Conservation (phyloP, 2,888 invertebrate species). For the Hermaeophaga mercurialis region DNA sequence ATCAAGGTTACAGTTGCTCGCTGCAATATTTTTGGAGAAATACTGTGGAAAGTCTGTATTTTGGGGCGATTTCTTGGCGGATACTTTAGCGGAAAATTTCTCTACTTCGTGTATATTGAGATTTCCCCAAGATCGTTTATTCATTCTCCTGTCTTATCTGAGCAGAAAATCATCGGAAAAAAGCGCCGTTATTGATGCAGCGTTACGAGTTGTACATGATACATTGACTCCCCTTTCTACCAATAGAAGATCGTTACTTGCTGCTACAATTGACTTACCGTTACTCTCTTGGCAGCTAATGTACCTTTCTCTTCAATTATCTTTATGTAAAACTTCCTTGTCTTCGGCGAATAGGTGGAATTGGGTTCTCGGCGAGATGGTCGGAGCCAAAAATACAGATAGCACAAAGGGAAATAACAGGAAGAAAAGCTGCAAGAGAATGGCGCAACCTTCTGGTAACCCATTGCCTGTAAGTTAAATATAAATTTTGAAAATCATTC, state of each 20-base stretch:
- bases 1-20: slow-evolving; percentile 77
- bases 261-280: slow-evolving; percentile 67
- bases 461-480: slow-evolving; percentile 24
- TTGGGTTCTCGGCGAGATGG: slow-evolving; percentile 82
- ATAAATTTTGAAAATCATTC: neutral
- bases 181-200: slow-evolving; percentile 68
- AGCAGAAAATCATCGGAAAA: slow-evolving; percentile 77
- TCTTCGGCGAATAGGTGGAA: slow-evolving; percentile 72
- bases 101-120: slow-evolving; percentile 77
- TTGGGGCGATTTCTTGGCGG: slow-evolving; percentile 92
- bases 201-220: slow-evolving; percentile 65
- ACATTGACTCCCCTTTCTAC: slow-evolving; percentile 59
- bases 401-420: slow-evolving; percentile 58
- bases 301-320: slow-evolving; percentile 76
- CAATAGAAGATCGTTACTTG: slow-evolving; percentile 55
- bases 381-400: slow-evolving; percentile 60
- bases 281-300: slow-evolving; percentile 77
- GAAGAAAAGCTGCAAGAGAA: slow-evolving; percentile 73
- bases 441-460: slow-evolving; percentile 48
- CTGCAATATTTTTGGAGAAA: slow-evolving; percentile 78
- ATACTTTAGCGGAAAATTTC: slow-evolving; percentile 78
- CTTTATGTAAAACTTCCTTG: slow-evolving; percentile 49
- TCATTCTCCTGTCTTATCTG: slow-evolving; percentile 84
- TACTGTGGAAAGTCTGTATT: slow-evolving; percentile 58
- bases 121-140: slow-evolving; percentile 87